Conservation (phyloP, 1,140 invertebrate species). For the Heliconius himera region DNA sequence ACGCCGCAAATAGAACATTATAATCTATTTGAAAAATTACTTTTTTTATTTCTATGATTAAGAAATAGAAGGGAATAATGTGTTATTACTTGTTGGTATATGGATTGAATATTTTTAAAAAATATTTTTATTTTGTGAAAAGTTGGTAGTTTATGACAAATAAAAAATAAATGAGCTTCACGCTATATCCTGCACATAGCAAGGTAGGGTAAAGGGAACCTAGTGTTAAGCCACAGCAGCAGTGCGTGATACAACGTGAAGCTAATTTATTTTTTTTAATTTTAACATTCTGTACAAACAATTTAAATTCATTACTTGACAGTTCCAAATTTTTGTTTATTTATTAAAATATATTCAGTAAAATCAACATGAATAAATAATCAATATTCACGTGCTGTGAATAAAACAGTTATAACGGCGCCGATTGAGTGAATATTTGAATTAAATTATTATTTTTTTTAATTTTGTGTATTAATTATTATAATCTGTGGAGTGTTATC, state of each 20-base stretch:
- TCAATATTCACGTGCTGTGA: slow-evolving; percentile 38
- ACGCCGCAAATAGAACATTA: too few species aligned
- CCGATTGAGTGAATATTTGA: slow-evolving; percentile 38
- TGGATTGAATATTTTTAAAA: too few species aligned
- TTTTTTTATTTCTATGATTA: neutral
- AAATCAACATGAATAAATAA: slow-evolving; percentile 40
- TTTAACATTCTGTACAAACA: neutral
- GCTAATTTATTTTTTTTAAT: too few species aligned
- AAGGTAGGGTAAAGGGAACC: too few species aligned
- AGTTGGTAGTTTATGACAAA: too few species aligned
- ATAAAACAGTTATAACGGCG: slow-evolving; percentile 45
- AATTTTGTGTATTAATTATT: slow-evolving; percentile 29
- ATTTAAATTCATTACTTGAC: slow-evolving; percentile 16
- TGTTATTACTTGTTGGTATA: too few species aligned
- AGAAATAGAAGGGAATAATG: neutral
- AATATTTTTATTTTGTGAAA: too few species aligned
- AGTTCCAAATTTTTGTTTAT: slow-evolving; percentile 25
- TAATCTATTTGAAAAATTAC: neutral
- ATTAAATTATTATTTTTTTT: slow-evolving; percentile 40
- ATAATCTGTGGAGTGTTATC: slow-evolving; percentile 16
- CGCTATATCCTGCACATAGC: too few species aligned
- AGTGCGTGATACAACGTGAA: neutral
- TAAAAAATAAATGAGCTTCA: too few species aligned
- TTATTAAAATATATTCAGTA: slow-evolving; percentile 29
- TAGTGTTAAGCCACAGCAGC: too few species aligned